Evolutionary conservation across 2,797 vertebrate genomes (phyloP).

Genomic region (Coreius guichenoti): DNA sequence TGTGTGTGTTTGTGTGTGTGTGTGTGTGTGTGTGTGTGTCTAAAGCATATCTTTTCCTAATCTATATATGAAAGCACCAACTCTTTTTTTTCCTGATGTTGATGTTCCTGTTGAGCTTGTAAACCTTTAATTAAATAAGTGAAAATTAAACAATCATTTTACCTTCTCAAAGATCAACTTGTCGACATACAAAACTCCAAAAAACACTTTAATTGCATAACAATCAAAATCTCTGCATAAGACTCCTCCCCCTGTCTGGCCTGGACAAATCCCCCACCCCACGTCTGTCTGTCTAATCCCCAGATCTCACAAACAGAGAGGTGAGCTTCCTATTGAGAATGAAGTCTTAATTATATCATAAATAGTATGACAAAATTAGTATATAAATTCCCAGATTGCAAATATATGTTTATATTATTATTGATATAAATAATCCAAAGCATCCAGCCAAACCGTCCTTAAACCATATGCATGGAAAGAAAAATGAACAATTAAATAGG

Average conservation of each 20-base stretch:
- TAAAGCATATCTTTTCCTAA: background rate
- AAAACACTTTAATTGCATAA: background rate
- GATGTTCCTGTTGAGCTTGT: background rate
- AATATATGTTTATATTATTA: background rate
- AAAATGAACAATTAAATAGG: background rate
- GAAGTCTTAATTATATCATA: background rate
- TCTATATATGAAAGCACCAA: background rate
- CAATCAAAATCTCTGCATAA: background rate
- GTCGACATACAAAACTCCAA: background rate
- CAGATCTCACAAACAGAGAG: conserved; percentile 9
- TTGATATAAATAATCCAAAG: no score
- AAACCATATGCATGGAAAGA: conserved; percentile 5
- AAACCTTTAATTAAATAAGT: background rate
- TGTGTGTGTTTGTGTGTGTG: background rate
- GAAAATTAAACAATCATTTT: background rate
- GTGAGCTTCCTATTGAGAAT: background rate
- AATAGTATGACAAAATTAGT: background rate
- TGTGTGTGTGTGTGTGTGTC: background rate
- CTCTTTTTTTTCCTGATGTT: background rate
- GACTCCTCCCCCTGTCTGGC: conserved; percentile 20
- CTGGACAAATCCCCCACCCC: conserved; percentile 42
- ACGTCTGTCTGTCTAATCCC: conserved; percentile 32
- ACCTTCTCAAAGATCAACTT: background rate
- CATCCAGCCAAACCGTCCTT: no score
- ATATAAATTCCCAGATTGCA: background rate